Evolutionary conservation across 1,140 invertebrate genomes (phyloP).

Genomic region (Lasioglossum albipes): DNA sequence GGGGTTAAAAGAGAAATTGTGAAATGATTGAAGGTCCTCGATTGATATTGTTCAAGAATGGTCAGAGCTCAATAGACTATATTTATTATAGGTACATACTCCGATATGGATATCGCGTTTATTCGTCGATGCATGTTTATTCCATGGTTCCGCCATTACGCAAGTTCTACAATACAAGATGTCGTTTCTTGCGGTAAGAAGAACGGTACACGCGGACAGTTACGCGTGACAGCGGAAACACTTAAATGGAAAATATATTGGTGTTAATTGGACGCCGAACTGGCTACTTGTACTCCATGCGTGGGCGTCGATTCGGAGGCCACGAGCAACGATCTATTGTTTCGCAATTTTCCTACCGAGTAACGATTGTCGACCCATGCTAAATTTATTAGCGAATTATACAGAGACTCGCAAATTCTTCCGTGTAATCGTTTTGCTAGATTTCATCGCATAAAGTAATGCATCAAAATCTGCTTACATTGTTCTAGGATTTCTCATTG

Average conservation of each 20-base stretch:
- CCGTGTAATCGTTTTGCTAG: background rate
- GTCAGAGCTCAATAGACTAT: no score
- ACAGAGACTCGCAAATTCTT: background rate
- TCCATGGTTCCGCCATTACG: background rate
- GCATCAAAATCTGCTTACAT: no score
- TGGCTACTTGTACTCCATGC: background rate
- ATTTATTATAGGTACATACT: no score
- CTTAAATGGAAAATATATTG: constrained; percentile 15
- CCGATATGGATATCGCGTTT: background rate
- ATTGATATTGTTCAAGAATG: no score
- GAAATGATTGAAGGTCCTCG: no score
- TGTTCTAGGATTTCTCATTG: no score
- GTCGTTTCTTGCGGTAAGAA: constrained; percentile 6
- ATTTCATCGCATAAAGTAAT: no score
- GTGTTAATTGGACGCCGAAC: constrained; percentile 25
- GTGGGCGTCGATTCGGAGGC: background rate
- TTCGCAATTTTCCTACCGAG: background rate
- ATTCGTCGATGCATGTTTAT: background rate
- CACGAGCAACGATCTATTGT: constrained; percentile 1
- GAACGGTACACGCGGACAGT: constrained; percentile 13
- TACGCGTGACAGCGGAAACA: constrained; percentile 8
- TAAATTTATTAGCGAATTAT: background rate
- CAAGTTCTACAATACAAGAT: background rate
- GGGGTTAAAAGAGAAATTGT: no score
- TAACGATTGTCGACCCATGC: background rate